Conservation (phyloP, 1,140 invertebrate genomes). For the Microplitis mediator region DNA sequence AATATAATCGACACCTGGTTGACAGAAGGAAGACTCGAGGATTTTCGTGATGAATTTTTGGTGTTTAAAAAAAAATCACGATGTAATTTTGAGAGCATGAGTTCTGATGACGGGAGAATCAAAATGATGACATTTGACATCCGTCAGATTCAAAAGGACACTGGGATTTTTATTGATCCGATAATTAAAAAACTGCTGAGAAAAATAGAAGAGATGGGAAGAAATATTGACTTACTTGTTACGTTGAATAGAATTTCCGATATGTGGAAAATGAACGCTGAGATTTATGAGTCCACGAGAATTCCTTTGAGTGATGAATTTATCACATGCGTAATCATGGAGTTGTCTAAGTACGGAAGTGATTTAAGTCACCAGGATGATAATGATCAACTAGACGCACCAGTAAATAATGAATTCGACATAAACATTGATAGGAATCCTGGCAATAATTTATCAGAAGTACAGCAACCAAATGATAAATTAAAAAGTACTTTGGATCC, state of each 20-base stretch:
- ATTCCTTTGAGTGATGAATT: constrained; percentile 52
- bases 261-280: constrained; percentile 47
- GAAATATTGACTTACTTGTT: constrained; percentile 55
- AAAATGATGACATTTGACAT: constrained; percentile 43
- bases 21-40: constrained; percentile 61
- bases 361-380: constrained; percentile 31
- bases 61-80: constrained; percentile 46
- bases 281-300: constrained; percentile 32
- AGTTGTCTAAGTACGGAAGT: constrained; percentile 46
- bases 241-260: constrained; percentile 55
- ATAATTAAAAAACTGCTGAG: constrained; percentile 51
- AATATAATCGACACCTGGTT: constrained; percentile 65
- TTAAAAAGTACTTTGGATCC: background rate
- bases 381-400: background rate
- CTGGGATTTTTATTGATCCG: constrained; percentile 40
- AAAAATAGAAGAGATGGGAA: constrained; percentile 56
- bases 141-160: constrained; percentile 39
- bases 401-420: constrained; percentile 8
- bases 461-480: constrained; percentile 3
- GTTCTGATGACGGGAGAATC: background rate
- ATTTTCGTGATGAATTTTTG: constrained; percentile 64
- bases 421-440: background rate
- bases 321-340: constrained; percentile 41
- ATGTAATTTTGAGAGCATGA: background rate
- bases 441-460: background rate